Evolutionary conservation across 1,140 invertebrate species (phyloP).

Genomic region (Macrobrachium rosenbergii): DNA sequence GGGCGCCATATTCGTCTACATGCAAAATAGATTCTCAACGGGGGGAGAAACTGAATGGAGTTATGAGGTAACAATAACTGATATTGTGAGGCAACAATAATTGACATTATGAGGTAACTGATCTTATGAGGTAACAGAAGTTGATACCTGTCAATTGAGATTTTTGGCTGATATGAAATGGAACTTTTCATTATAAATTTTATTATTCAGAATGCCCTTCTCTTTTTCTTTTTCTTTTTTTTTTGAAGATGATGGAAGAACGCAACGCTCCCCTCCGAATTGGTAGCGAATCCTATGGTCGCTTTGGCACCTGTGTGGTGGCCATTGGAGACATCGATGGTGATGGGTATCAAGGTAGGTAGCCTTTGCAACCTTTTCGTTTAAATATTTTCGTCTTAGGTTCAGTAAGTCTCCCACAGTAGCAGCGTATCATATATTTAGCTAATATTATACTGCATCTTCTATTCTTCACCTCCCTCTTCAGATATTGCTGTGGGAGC

Average conservation of each 20-base stretch:
- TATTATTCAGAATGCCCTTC: not conserved
- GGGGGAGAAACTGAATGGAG: not conserved
- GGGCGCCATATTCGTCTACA: slow-evolving; percentile 50
- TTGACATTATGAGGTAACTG: too few relatives aligned
- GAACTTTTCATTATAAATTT: too few relatives aligned
- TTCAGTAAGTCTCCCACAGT: too few relatives aligned
- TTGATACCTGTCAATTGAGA: too few relatives aligned
- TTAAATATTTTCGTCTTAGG: too few relatives aligned
- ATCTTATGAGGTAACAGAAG: too few relatives aligned
- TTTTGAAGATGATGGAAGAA: slow-evolving; percentile 28
- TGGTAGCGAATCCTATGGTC: slow-evolving; percentile 18
- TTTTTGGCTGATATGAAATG: too few relatives aligned
- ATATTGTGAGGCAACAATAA: not conserved
- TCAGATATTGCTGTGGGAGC: slow-evolving; percentile 36
- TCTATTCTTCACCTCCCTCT: not conserved
- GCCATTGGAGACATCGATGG: slow-evolving; percentile 37
- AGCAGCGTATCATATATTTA: too few relatives aligned
- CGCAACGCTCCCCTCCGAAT: not conserved
- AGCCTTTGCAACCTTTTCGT: too few relatives aligned
- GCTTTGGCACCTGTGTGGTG: slow-evolving; percentile 44
- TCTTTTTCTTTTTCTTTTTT: not conserved
- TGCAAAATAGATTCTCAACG: slow-evolving; percentile 3
- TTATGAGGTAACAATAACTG: not conserved
- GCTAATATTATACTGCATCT: not conserved
- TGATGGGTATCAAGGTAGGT: slow-evolving; percentile 36